Evolutionary conservation across 2,888 invertebrate genomes (phyloP).

Genomic region (Tethea ocularis): DNA sequence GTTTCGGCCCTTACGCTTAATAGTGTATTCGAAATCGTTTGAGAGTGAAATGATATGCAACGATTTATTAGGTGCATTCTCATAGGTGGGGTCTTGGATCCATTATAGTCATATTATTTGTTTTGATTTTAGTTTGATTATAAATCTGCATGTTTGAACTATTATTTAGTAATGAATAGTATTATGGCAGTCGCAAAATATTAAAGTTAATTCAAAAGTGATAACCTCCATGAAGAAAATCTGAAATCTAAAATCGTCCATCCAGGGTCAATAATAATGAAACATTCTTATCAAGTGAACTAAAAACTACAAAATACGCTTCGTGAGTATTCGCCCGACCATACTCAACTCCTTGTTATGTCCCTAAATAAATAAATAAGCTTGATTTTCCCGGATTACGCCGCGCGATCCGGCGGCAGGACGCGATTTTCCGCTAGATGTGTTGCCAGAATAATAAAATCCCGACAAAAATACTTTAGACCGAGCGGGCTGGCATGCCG

Average conservation of each 20-base stretch:
- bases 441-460: constrained; percentile 71
- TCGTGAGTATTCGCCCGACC: constrained; percentile 38
- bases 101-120: constrained; percentile 34
- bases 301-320: constrained; percentile 24
- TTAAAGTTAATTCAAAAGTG: too few species aligned
- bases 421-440: constrained; percentile 76
- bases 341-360: constrained; percentile 41
- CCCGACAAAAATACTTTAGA: constrained; percentile 61
- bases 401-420: constrained; percentile 47
- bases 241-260: constrained; percentile 1
- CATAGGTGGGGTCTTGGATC: constrained; percentile 43
- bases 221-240: too few species aligned
- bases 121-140: too few species aligned
- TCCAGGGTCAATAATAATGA: constrained; percentile 13
- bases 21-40: constrained; percentile 63
- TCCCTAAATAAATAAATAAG: constrained; percentile 55
- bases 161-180: neutral
- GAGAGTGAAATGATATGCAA: constrained; percentile 81
- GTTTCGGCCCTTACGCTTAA: constrained; percentile 50
- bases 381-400: constrained; percentile 53
- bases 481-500: constrained; percentile 60
- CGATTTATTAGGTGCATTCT: constrained; percentile 74
- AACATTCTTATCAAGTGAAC: constrained; percentile 27
- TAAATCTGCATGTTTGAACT: constrained; percentile 25
- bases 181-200: neutral